These are phyloP conservation scores for Aphaenogaster ashmeadi DNA, from an alignment of 1,140 invertebrate genomes.

Conservation along the genomic window DNA sequence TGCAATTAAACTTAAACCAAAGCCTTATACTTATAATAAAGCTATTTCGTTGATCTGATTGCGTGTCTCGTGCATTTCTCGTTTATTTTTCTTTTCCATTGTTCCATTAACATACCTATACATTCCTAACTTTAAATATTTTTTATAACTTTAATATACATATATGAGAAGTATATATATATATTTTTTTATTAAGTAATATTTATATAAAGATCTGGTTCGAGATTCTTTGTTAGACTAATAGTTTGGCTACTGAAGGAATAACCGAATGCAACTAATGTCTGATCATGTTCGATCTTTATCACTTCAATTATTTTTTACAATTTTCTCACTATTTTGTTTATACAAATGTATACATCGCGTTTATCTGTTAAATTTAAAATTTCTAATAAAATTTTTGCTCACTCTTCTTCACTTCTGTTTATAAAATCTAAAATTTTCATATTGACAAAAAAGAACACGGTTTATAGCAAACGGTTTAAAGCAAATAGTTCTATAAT, in stretches of 20 bases:
- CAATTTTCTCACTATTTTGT: not conserved
- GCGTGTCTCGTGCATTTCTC: not conserved
- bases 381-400: not conserved
- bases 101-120: not conserved
- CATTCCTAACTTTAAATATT: not conserved
- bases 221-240: not conserved
- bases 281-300: not conserved
- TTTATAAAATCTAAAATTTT: not conserved
- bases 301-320: not conserved
- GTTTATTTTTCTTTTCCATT: not conserved
- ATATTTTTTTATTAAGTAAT: not conserved
- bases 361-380: not conserved
- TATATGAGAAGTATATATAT: not conserved
- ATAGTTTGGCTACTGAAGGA: not conserved
- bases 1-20: not conserved
- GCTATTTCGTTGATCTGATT: not conserved
- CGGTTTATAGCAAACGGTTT: not conserved
- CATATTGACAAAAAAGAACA: not conserved
- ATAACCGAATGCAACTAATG: not conserved
- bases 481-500: not conserved
- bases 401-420: not conserved
- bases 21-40: constrained; percentile 1
- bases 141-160: not conserved
- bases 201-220: not conserved
- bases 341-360: not conserved